These are phyloP conservation scores for Odocoileus virginianus DNA, from an alignment of 2,113 vertebrate genomes.

Conservation along the genomic window DNA sequence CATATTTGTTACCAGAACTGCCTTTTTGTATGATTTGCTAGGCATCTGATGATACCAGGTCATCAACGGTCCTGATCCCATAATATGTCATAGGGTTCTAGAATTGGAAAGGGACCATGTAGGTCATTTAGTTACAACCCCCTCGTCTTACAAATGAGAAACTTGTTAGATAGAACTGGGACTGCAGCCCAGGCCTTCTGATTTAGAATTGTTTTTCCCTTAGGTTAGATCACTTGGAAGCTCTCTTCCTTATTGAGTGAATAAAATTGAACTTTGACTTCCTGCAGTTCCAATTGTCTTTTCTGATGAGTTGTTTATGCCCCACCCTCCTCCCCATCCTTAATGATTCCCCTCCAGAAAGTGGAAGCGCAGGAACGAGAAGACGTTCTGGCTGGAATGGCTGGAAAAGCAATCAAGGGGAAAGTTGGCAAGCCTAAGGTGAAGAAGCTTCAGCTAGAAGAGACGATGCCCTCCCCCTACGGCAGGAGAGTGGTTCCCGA, in stretches of 20 bases:
- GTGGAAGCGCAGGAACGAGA: conserved; percentile 92
- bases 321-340: background rate
- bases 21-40: background rate
- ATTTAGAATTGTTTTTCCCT: background rate
- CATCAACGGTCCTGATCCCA: background rate
- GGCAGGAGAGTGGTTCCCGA: conserved; percentile 94
- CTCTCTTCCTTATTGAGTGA: background rate
- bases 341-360: conserved; percentile 79
- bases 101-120: background rate
- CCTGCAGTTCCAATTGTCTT: background rate
- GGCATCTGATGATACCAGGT: background rate
- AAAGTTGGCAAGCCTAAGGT: conserved; percentile 97
- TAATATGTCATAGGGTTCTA: background rate
- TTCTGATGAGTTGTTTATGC: conserved; percentile 3
- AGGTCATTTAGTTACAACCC: background rate
- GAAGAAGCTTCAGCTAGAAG: conserved; percentile 94
- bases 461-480: conserved; percentile 93
- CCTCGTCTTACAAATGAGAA: background rate
- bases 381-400: conserved; percentile 85
- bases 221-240: background rate
- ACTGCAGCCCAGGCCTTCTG: background rate
- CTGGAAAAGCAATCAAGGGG: conserved; percentile 93
- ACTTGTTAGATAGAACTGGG: background rate
- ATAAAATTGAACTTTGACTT: background rate
- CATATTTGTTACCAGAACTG: background rate